A percentile compares a stretch with the other conserved stretches of the same genome.
These are phyloP conservation scores for Pheosia gnoma DNA, from an alignment of 2,888 invertebrate species.

Conservation along the genomic window DNA sequence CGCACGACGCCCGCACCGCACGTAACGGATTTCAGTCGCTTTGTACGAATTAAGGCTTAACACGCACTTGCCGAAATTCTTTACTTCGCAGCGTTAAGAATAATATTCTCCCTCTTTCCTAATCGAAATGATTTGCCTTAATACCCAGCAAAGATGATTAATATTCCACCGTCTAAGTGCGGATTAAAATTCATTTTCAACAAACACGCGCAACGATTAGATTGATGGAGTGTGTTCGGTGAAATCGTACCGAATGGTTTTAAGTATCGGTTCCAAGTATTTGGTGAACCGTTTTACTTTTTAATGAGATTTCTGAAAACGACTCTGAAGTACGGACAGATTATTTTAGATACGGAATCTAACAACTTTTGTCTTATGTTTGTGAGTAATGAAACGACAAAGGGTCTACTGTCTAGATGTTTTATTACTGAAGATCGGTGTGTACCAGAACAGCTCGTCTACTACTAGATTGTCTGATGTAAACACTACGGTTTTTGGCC, in stretches of 20 bases:
- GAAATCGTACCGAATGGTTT: not conserved
- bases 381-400: too few relatives aligned
- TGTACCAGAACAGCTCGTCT: not conserved
- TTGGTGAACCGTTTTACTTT: not conserved
- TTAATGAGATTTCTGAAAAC: not conserved
- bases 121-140: not conserved
- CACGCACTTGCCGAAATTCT: too few relatives aligned
- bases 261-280: not conserved
- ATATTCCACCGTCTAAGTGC: conserved; percentile 13
- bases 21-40: too few relatives aligned
- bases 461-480: not conserved
- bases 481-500: not conserved
- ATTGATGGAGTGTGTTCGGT: conserved; percentile 12
- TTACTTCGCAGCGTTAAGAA: too few relatives aligned
- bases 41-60: too few relatives aligned
- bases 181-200: conserved; percentile 8
- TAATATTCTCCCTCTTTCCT: not conserved
- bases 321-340: too few relatives aligned
- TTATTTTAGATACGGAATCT: too few relatives aligned
- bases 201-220: conserved; percentile 8
- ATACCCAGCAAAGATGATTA: conserved; percentile 12
- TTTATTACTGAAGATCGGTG: too few relatives aligned
- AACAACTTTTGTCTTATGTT: too few relatives aligned
- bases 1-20: too few relatives aligned
- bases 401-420: too few relatives aligned